Evolutionary conservation across 1,140 invertebrate species (phyloP), one percentile per base, ranked within the genome.

Genomic region (Trialeurodes vaporariorum): DNA sequence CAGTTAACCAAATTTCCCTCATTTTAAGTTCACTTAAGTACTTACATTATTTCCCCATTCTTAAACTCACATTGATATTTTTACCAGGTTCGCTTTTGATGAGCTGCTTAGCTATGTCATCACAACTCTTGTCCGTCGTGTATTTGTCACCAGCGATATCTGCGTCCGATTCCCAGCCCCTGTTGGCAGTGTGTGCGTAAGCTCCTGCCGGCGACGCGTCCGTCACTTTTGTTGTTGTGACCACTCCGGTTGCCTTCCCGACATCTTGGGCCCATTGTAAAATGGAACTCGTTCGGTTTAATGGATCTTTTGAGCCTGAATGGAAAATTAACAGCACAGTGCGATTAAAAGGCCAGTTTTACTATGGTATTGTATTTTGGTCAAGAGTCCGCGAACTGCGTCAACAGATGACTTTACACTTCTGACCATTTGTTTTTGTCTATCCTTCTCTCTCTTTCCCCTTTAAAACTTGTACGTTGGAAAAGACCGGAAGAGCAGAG

Each of bases 121-220:
- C 77, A 64, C 78, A 80, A 40, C 68, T 59, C 12, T 63, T 69
- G n/a, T n/a, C n/a, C n/a, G n/a, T n/a, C n/a, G n/a, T n/a, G n/a
- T n/a, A n/a, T n/a, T n/a, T n/a, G n/a, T n/a, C n/a, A 25, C 67
- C 67, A 21, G 23, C 23, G 0, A 87, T 82, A 64, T 72, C 79
- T 0, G 74, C 77, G 68, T 88, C 86, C 69, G 83, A 85, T 72
- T 90, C 88, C 86, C 87, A 89, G 64, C 87, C 81, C 5, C 88
- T 77, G 73, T 86, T 76, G 62, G 86, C 81, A 17, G 81, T 77
- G 65, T 86, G 83, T 22, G 90, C 87, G 71, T 89, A 92, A 1
- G 85, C 78, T 5, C 85, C 84, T 0, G 86, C 87, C 0, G 91
- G 91, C 1, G 90, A 92, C 1, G 91, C 91, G 74, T 92, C 89